A percentile compares a stretch with the other conserved stretches of the same genome.
Evolutionary conservation across 2,888 invertebrate species (phyloP).

Genomic region (Orthonevra nobilis): DNA sequence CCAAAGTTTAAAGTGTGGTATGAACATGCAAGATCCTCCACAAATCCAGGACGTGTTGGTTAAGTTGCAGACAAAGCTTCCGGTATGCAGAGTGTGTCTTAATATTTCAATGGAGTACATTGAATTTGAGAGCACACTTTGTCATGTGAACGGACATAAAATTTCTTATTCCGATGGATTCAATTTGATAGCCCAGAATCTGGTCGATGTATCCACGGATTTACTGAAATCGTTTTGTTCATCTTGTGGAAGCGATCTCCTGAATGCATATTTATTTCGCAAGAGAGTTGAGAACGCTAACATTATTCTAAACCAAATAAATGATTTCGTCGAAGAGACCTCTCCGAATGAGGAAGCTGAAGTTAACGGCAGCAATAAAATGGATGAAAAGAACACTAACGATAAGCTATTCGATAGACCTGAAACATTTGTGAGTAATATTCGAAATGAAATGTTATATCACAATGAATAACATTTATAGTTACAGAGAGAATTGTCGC

Average conservation of each 20-base stretch:
- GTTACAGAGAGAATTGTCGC: slow-evolving; percentile 10
- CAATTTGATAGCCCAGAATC: background rate
- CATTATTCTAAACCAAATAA: slow-evolving; percentile 7
- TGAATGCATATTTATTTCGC: slow-evolving; percentile 31
- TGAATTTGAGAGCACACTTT: slow-evolving; percentile 42
- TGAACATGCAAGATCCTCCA: slow-evolving; percentile 32
- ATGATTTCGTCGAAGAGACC: background rate
- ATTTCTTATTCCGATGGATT: slow-evolving; percentile 41
- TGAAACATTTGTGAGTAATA: too few relatives aligned
- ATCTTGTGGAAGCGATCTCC: slow-evolving; percentile 21
- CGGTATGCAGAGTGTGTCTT: slow-evolving; percentile 54
- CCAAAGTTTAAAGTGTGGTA: too few relatives aligned
- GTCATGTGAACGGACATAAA: slow-evolving; percentile 14
- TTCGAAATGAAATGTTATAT: too few relatives aligned
- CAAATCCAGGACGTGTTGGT: slow-evolving; percentile 18
- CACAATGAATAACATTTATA: too few relatives aligned
- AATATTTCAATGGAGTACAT: slow-evolving; percentile 50
- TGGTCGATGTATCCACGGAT: background rate
- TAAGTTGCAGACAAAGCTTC: slow-evolving; percentile 33
- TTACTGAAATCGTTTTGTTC: slow-evolving; percentile 4
- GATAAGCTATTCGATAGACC: too few relatives aligned
- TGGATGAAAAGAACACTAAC: too few relatives aligned
- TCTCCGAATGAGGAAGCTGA: too few relatives aligned
- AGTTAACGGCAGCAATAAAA: too few relatives aligned
- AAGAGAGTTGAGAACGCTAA: slow-evolving; percentile 35